Evolutionary conservation across 2,888 invertebrate species (phyloP), one percentile per base, ranked within the genome.

Genomic region (Ryuthela nishihirai): DNA sequence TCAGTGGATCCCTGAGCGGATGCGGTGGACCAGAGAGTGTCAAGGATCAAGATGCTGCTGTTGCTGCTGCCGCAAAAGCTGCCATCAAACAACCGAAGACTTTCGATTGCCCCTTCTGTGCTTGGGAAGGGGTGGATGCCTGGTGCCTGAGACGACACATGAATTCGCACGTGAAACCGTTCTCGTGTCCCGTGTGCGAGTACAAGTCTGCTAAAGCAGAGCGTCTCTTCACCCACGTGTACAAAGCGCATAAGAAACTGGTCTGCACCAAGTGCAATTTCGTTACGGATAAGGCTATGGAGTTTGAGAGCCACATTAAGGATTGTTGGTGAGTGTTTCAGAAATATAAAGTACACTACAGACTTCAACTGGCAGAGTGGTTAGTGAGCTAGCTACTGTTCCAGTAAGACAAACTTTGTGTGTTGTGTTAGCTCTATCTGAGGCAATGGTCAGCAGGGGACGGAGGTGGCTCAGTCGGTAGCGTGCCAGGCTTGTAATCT

Each of bases 161-260:
- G 70, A 92, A 92, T 78, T 92, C 91, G 29, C 92, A 93, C 75
- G 81, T 91, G 72, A 92, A 92, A 76, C 91, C 91, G 39, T 93
- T 88, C 75, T 85, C 88, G 52, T 93, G 92, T 75, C 84, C 85
- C 68, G 80, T 92, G 49, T 93, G 92, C 77, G 91, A 92, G 75
- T 93, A 92, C 78, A 92, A 91, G 78, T 92, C 92, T 55, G 92
- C 92, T 53, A 82, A 92, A 68, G 88, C 90, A 42, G 92, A 93
- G 76, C 81, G 92, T 52, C 79, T 92, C 60, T 86, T 90, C 63
- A 91, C 91, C 6, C 92, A 92, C 76, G 88, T 91, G 47, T 80
- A 88, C 66, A 91, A 91, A 76, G 91, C 92, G 64, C 92, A 93
- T 77, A 90, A 90, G 76, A 90, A 90, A 76, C 82, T 88, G 69